Percentiles rank a stretch among this genome's conserved stretches.
Conservation (phyloP, 1,140 invertebrate species). For the Plutomurus gul region DNA sequence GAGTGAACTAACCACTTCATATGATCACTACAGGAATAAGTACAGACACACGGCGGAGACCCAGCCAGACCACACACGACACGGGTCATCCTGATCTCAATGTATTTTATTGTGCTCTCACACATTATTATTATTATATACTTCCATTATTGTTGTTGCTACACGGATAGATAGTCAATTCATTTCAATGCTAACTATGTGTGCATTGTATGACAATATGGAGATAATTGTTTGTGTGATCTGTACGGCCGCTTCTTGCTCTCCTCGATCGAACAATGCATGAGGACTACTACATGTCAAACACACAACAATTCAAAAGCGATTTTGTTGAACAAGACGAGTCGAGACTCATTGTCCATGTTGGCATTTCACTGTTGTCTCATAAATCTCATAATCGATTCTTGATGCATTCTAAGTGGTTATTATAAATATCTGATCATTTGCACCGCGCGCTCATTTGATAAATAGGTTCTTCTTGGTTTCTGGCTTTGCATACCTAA, state of each 20-base stretch:
- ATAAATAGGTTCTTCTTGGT: too few relatives aligned
- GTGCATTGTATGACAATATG: not conserved
- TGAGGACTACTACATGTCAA: not conserved
- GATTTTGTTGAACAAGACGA: not conserved
- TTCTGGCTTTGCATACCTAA: too few relatives aligned
- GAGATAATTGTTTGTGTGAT: conserved; percentile 1
- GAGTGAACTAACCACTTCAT: not conserved
- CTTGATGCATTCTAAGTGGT: not conserved
- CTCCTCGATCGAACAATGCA: not conserved
- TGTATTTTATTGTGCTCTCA: not conserved
- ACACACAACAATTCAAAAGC: not conserved
- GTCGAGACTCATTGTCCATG: not conserved
- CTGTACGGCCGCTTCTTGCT: not conserved
- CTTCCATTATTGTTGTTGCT: too few relatives aligned
- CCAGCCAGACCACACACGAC: conserved; percentile 7
- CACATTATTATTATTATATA: not conserved
- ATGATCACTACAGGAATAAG: not conserved
- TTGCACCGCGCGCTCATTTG: too few relatives aligned
- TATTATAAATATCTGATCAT: not conserved
- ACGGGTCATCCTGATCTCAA: not conserved
- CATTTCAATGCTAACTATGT: not conserved
- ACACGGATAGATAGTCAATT: too few relatives aligned
- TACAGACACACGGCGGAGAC: not conserved
- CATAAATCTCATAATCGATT: not conserved
- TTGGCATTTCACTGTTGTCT: not conserved